Evolutionary conservation across 2,888 invertebrate species (phyloP).

Genomic region (Orchestes rusci): DNA sequence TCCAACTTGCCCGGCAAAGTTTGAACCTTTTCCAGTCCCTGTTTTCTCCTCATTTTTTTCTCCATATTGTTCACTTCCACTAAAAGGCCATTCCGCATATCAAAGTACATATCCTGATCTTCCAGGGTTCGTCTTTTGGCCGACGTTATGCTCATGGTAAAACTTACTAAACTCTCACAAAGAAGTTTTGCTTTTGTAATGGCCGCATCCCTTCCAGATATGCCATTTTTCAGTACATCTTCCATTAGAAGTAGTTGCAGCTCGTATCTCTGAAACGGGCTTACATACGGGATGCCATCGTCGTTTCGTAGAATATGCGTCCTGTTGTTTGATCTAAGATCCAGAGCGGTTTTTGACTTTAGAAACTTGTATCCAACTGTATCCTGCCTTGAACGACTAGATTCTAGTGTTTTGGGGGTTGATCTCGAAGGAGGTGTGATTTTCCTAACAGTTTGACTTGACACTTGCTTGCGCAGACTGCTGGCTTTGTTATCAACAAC

Average conservation of each 20-base stretch:
- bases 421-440: conserved; percentile 5
- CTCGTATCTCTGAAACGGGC: conserved; percentile 68
- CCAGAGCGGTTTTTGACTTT: conserved; percentile 43
- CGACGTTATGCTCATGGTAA: conserved; percentile 71
- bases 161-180: conserved; percentile 68
- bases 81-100: conserved; percentile 49
- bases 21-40: conserved; percentile 63
- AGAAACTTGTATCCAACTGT: conserved; percentile 35
- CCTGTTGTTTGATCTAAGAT: conserved; percentile 31
- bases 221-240: conserved; percentile 58
- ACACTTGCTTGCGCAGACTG: conserved; percentile 29
- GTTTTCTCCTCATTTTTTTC: conserved; percentile 59
- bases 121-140: conserved; percentile 77
- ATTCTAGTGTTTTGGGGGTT: conserved; percentile 13
- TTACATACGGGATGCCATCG: conserved; percentile 44
- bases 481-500: conserved; percentile 31
- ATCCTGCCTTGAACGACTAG: conserved; percentile 9
- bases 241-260: conserved; percentile 67
- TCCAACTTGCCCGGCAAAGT: conserved; percentile 80
- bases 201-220: conserved; percentile 49
- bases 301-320: conserved; percentile 44
- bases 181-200: conserved; percentile 57
- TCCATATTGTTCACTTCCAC: conserved; percentile 56
- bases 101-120: conserved; percentile 69
- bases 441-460: conserved; percentile 23